phyloP scores from a whole-genome alignment of 1,140 invertebrate species.

The Bilobella aurantiaca region DNA sequence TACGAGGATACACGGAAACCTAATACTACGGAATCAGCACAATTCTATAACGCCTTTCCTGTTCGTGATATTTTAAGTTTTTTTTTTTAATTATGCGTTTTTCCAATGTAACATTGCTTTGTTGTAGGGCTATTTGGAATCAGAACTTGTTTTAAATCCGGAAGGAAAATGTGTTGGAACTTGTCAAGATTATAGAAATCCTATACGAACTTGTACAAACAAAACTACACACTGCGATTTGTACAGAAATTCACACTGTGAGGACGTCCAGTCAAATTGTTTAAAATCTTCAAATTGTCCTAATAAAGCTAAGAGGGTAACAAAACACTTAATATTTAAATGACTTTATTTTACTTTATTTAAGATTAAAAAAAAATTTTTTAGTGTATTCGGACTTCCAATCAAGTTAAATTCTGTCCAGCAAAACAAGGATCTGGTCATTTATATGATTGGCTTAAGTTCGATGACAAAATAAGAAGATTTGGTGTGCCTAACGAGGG shows the following conservation, averaged over 20 bases:
- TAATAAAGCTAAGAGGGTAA: constrained; percentile 6
- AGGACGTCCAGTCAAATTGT: constrained; percentile 8
- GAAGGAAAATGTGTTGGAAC: constrained; percentile 16
- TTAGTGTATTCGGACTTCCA: constrained; percentile 14
- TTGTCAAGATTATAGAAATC: constrained; percentile 16
- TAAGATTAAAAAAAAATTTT: background rate
- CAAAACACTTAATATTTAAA: background rate
- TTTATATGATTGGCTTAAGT: constrained; percentile 19
- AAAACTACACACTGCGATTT: constrained; percentile 15
- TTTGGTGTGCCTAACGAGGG: too few relatives aligned
- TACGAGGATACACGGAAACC: background rate
- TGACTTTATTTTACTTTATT: background rate
- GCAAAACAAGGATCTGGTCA: background rate
- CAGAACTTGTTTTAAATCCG: constrained; percentile 17
- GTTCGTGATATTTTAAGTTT: too few relatives aligned
- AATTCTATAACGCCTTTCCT: constrained; percentile 2
- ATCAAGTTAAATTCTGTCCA: constrained; percentile 13
- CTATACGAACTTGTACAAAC: constrained; percentile 15
- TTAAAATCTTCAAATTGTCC: constrained; percentile 12
- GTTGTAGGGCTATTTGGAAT: constrained; percentile 18
- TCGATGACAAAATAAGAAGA: constrained; percentile 12
- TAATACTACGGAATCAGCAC: background rate
- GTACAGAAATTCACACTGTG: constrained; percentile 5
- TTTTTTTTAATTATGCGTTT: too few relatives aligned
- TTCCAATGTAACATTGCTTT: background rate